Evolutionary conservation across 2,113 vertebrate species (phyloP).

Genomic region (Upupa epops): DNA sequence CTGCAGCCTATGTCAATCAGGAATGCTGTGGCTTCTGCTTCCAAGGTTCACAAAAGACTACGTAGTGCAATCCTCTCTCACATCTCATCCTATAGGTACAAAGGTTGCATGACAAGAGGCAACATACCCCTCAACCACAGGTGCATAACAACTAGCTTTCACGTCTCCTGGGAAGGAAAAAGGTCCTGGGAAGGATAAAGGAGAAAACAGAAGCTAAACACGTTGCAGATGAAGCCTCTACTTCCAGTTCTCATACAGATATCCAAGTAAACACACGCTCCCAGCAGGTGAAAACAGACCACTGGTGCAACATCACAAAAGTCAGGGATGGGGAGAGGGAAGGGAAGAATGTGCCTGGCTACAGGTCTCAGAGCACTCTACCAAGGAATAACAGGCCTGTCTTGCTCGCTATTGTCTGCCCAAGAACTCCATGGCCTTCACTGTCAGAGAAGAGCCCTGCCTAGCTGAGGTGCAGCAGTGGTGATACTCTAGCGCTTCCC

Average conservation of each 20-base stretch:
- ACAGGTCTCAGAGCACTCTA: fast-evolving
- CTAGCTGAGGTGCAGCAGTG: neutral
- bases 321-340: neutral
- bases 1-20: neutral
- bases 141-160: fast-evolving
- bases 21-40: fast-evolving
- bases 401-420: neutral
- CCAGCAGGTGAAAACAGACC: neutral
- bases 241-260: neutral
- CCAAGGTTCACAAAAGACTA: neutral
- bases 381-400: neutral
- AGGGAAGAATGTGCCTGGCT: neutral
- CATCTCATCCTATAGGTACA: neutral
- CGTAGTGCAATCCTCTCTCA: fast-evolving
- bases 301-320: neutral
- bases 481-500: neutral
- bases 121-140: neutral
- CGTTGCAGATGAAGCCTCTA: neutral
- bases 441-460: neutral
- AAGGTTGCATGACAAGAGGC: neutral
- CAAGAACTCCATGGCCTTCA: neutral
- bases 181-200: neutral
- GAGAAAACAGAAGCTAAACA: neutral
- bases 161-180: neutral
- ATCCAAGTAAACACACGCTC: neutral